Evolutionary conservation across 2,113 vertebrate species (phyloP), one percentile per base, ranked within the genome.

Genomic region (Nerophis ophidion): DNA sequence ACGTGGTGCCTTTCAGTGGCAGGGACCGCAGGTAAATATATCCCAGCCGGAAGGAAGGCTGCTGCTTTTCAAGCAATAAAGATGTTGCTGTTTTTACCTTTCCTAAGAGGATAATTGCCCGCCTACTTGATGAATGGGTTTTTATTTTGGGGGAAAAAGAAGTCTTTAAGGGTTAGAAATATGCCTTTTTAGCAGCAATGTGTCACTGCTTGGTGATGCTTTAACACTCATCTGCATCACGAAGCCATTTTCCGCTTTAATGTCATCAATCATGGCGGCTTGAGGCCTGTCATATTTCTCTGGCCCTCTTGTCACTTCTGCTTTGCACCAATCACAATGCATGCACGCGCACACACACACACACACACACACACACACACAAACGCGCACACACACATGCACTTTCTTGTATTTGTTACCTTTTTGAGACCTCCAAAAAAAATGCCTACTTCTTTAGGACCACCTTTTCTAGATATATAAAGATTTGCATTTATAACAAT

Each of bases 1-100:
- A 98, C 85, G 96, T 98, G 88, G 95, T 98, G 90, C 96, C 96
- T 90, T 98, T 96, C 93, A 97, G 94, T 89, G 92, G 93, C 76
- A 91, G 91, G 80, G 94, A 94, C 56, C 93, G 94, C 91, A 98
- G 96, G 96, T 98, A 97, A 97, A 82, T n/a, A 51, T 11, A 52
- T n/a, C 55, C 55, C 8, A n/a, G 58, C 46, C 40, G 36, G 35
- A 64, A 4, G 8, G 35, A 8, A 40, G 38, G 59, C 49, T 8
- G 0, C 17, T 7, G 46, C 53, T 48, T n/a, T 46, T 53, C 11
- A 33, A 36, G 15, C 26, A 5, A 33, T 53, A 44, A 12, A 5
- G 10, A 44, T 44, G 40, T 44, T 44, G 40, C 40, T 40, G 38
- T 44, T 44, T 44, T 44, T 44, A 11, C 10, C 10, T 44, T 13